These are phyloP conservation scores for Charina bottae DNA, from an alignment of 2,113 vertebrate genomes.

Conservation along the genomic window DNA sequence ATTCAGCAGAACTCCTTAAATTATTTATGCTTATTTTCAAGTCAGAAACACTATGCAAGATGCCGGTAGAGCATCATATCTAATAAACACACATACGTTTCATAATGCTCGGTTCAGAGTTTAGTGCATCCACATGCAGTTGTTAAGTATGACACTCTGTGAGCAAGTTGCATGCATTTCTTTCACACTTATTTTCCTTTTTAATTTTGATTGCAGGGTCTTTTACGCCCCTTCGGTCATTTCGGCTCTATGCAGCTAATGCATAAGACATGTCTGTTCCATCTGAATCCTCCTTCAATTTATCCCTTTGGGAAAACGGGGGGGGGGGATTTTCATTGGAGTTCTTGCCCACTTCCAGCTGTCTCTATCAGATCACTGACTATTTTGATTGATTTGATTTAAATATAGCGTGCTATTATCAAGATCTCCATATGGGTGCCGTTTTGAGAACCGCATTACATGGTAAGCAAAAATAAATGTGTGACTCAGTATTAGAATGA, in stretches of 20 bases:
- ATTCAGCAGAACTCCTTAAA: not conserved
- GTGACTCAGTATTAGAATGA: slow-evolving; percentile 11
- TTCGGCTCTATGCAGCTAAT: not conserved
- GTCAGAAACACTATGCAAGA: not conserved
- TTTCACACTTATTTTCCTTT: not conserved
- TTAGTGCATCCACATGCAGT: too few relatives aligned
- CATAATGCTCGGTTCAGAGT: not conserved
- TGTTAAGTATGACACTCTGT: not conserved
- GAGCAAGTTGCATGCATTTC: not conserved
- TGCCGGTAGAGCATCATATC: not conserved
- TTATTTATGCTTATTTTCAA: not conserved
- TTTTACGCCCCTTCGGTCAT: not conserved
- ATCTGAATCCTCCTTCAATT: not conserved
- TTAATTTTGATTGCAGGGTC: not conserved
- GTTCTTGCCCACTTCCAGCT: not conserved
- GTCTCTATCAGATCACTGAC: not conserved
- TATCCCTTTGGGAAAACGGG: not conserved
- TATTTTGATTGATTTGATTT: not conserved
- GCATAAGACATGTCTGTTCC: not conserved
- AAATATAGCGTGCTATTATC: not conserved
- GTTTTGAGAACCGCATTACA: slow-evolving; percentile 1
- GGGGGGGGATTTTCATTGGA: not conserved
- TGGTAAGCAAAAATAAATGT: not conserved
- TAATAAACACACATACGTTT: not conserved
- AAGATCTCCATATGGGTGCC: slow-evolving; percentile 8